A percentile compares a stretch with the other conserved stretches of the same genome.
Evolutionary conservation across 2,113 vertebrate genomes (phyloP).

Genomic region (Canis aureus): DNA sequence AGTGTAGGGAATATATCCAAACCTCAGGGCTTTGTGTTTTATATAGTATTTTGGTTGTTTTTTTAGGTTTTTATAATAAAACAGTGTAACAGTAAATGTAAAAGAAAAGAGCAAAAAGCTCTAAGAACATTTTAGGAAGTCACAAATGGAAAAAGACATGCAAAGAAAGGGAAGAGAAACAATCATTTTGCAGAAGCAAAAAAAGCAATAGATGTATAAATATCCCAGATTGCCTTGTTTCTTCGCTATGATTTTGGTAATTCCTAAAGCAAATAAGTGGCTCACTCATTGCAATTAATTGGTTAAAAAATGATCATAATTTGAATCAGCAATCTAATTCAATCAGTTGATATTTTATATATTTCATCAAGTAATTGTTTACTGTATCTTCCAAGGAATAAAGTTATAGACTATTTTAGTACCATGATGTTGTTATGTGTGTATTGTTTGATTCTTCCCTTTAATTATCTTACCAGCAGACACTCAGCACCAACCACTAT

Average conservation of each 20-base stretch:
- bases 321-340: not conserved
- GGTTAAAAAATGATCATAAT: not conserved
- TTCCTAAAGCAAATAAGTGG: not conserved
- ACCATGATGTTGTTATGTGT: not conserved
- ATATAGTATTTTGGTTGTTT: not conserved
- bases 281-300: not conserved
- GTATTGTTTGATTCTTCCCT: not conserved
- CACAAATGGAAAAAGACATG: not conserved
- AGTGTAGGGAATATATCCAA: not conserved
- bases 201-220: not conserved
- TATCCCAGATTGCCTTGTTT: not conserved
- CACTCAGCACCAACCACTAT: not conserved
- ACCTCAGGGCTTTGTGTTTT: not conserved
- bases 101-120: not conserved
- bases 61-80: not conserved
- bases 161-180: not conserved
- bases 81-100: not conserved
- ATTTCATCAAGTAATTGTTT: not conserved
- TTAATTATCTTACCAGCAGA: not conserved
- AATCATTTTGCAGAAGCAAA: not conserved
- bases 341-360: not conserved
- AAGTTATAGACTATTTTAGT: not conserved
- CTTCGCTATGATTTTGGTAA: not conserved
- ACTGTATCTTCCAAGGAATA: not conserved
- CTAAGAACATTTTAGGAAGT: not conserved